phyloP scores from a whole-genome alignment of 2,797 vertebrate species.

The Rhodeus uyekii region DNA sequence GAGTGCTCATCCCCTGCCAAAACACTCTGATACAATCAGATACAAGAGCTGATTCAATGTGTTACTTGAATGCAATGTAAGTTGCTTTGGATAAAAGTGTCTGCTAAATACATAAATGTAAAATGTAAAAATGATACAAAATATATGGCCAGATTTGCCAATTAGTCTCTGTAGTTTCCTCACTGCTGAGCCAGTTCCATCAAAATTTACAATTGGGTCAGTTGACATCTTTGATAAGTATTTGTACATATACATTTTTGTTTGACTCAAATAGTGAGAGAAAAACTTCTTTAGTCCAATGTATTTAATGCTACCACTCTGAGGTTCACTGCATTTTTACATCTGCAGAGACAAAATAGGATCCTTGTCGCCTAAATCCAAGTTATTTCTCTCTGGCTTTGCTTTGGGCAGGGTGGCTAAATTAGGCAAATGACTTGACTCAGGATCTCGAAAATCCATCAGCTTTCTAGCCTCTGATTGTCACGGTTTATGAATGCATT shows the following conservation, averaged over 20 bases:
- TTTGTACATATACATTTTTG: conserved; percentile 35
- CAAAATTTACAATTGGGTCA: conserved; percentile 10
- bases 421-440: conserved; percentile 35
- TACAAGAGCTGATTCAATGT: too few species aligned
- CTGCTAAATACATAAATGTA: too few species aligned
- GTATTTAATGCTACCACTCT: conserved; percentile 20
- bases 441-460: conserved; percentile 40
- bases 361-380: conserved; percentile 16
- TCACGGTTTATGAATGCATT: too few species aligned
- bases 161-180: conserved; percentile 27
- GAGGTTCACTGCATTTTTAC: conserved; percentile 31
- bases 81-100: too few species aligned
- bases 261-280: conserved; percentile 34
- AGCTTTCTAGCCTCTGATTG: conserved; percentile 11
- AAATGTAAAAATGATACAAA: too few species aligned
- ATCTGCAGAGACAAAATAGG: conserved; percentile 26
- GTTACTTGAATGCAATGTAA: too few species aligned
- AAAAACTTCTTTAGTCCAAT: conserved; percentile 5
- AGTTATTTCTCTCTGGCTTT: conserved; percentile 23
- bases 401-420: conserved; percentile 25
- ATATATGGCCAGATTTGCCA: conserved; percentile 29
- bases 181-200: conserved; percentile 44
- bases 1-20: too few species aligned
- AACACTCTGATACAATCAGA: conserved; percentile 42
- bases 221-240: conserved; percentile 4